These are phyloP conservation scores for Urophycis tenuis DNA, from an alignment of 2,797 vertebrate species.

Conservation along the genomic window DNA sequence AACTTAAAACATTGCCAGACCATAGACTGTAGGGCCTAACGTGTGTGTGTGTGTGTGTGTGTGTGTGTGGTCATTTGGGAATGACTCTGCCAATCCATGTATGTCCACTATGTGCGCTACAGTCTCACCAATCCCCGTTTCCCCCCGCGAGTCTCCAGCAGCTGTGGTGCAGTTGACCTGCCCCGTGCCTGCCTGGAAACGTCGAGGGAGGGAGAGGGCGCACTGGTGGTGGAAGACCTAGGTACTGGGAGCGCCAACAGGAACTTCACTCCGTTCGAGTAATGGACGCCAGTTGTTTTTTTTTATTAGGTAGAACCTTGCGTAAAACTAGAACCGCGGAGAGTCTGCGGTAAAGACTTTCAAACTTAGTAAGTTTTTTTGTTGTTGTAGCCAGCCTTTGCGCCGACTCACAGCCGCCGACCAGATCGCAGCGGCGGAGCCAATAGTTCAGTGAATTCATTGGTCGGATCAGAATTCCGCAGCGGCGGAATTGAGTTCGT, in stretches of 20 bases:
- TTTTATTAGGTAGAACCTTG: not conserved
- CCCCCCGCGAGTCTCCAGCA: constrained; percentile 39
- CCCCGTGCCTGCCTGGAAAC: constrained; percentile 41
- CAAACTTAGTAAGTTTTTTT: constrained; percentile 33
- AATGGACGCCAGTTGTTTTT: not conserved
- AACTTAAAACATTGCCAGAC: no score
- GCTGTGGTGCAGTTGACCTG: constrained; percentile 54
- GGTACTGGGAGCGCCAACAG: not conserved
- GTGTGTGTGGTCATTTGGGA: not conserved
- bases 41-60: no score
- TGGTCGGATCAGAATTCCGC: constrained; percentile 52
- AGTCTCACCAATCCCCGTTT: constrained; percentile 29
- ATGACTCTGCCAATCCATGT: constrained; percentile 43
- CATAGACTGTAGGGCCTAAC: no score
- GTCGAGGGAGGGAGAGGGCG: constrained; percentile 33
- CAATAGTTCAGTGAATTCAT: constrained; percentile 40
- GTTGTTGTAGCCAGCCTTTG: not conserved
- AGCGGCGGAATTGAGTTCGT: constrained; percentile 30
- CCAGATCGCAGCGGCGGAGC: constrained; percentile 35
- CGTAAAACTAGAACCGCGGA: not conserved
- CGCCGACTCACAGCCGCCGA: constrained; percentile 19
- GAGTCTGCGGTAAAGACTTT: constrained; percentile 20
- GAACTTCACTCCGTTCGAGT: not conserved
- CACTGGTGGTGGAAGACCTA: not conserved
- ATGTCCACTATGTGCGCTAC: constrained; percentile 46